Base-by-base conservation (phyloP, 1,140 invertebrate genomes). In the Aphis craccivora region DNA sequence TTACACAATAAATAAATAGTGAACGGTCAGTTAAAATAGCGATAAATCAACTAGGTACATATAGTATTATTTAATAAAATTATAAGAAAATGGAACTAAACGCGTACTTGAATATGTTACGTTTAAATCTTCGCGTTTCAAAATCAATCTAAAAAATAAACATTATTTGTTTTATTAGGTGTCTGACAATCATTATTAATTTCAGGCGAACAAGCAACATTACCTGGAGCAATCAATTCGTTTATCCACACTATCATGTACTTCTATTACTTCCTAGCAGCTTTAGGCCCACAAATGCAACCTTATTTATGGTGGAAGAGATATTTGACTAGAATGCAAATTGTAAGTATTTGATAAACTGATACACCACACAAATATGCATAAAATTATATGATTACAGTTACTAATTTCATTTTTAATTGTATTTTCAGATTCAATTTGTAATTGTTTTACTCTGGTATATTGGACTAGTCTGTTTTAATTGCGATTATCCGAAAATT, bases 301-400 rank as follows among this genome's bases (percentile, higher is more conserved):
- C 97, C 97, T 94, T 97, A 97, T 94, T 95, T 98, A 4, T 98
- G 97, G 97, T 98, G 97, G 97, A 98, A 98, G 94, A 97, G 97
- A 94, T 97, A 98, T 95, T 96, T 98, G 95, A 98, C 97, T 1
- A 96, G 95, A 94, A 96, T 97, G 84, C 97, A 98, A 95, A 95
- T 98, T 95, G 97, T 97, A 95, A 94, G 76, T 91, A 67, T 60
- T n/a, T 60, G 0, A 30, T 25, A 37, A 1, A 3, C 48, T 51
- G 1, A 60, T 30, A 90, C 6, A 90, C 8, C 35, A 40, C 23
- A 40, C 18, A 55, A 0, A 8, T 22, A n/a, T 67, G 4, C 30
- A n/a, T 67, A 18, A 14, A 67, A 67, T 67, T n/a, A 67, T 67
- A 67, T 5, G 1, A n/a, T n/a, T 11, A 18, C 30, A n/a, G 14